Evolutionary conservation across 2,113 vertebrate genomes (phyloP).

Genomic region (Cryptotis parvus): DNA sequence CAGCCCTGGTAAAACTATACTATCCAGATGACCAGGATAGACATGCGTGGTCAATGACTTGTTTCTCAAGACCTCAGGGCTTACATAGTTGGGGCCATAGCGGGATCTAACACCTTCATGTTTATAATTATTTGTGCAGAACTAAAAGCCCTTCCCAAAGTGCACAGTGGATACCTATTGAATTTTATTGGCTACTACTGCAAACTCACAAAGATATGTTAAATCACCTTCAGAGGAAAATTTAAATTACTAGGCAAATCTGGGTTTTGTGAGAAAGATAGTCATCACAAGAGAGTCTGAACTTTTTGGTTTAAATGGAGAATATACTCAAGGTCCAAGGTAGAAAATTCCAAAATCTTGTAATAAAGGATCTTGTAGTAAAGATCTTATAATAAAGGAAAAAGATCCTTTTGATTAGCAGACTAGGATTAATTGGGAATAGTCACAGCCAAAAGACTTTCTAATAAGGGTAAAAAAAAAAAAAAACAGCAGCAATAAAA

Average conservation of each 20-base stretch:
- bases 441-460: background rate
- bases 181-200: background rate
- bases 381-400: background rate
- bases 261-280: conserved; percentile 42
- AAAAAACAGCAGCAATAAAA: conserved; percentile 19
- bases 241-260: conserved; percentile 11
- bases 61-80: too few species aligned
- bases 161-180: conserved; percentile 7
- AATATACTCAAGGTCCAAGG: conserved; percentile 25
- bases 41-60: too few species aligned
- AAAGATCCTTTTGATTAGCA: background rate
- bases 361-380: background rate
- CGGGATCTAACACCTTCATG: too few species aligned
- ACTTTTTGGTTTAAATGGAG: conserved; percentile 27
- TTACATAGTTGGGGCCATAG: too few species aligned
- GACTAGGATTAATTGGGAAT: background rate
- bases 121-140: conserved; percentile 11
- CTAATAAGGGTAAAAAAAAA: background rate
- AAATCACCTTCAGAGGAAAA: conserved; percentile 28
- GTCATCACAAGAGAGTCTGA: background rate
- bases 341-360: conserved; percentile 44
- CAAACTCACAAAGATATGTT: conserved; percentile 38
- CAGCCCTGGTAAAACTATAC: too few species aligned
- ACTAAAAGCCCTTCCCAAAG: conserved; percentile 34
- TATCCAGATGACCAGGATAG: too few species aligned